These are phyloP conservation scores for Drosophila watanabei DNA, from an alignment of 1,140 invertebrate genomes.

Conservation along the genomic window DNA sequence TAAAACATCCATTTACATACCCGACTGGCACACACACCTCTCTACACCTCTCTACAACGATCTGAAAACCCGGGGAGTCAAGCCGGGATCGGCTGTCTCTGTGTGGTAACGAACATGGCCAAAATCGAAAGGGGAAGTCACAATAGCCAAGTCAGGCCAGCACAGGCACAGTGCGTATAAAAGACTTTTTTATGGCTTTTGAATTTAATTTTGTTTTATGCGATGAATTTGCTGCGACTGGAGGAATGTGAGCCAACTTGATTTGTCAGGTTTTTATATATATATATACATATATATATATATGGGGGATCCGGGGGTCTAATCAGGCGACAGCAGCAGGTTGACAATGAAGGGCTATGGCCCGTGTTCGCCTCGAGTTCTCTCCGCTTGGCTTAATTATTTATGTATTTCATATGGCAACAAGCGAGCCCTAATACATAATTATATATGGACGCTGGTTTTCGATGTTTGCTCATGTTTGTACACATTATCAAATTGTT, in stretches of 20 bases:
- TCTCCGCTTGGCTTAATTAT: conserved; percentile 57
- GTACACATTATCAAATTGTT: conserved; percentile 41
- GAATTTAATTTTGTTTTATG: conserved; percentile 75
- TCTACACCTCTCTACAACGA: background rate
- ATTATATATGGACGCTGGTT: conserved; percentile 26
- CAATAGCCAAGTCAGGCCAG: conserved; percentile 34
- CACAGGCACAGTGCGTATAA: conserved; percentile 56
- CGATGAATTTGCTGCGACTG: conserved; percentile 34
- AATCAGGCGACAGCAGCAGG: conserved; percentile 21
- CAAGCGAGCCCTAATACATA: conserved; percentile 35
- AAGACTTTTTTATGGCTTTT: conserved; percentile 76
- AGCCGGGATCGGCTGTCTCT: conserved; percentile 1
- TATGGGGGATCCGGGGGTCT: background rate
- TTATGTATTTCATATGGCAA: conserved; percentile 62
- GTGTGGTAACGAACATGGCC: conserved; percentile 39
- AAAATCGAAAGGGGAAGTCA: conserved; percentile 78
- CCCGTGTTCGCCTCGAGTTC: conserved; percentile 1
- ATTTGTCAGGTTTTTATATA: conserved; percentile 57
- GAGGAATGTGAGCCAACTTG: conserved; percentile 66
- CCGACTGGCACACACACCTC: conserved; percentile 38
- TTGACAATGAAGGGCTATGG: conserved; percentile 41
- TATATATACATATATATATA: background rate
- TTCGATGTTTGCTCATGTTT: conserved; percentile 58
- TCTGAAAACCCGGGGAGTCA: conserved; percentile 10
- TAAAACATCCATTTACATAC: conserved; percentile 77